Conservation (phyloP, 2,888 invertebrate genomes). For the Papilio elwesi region DNA sequence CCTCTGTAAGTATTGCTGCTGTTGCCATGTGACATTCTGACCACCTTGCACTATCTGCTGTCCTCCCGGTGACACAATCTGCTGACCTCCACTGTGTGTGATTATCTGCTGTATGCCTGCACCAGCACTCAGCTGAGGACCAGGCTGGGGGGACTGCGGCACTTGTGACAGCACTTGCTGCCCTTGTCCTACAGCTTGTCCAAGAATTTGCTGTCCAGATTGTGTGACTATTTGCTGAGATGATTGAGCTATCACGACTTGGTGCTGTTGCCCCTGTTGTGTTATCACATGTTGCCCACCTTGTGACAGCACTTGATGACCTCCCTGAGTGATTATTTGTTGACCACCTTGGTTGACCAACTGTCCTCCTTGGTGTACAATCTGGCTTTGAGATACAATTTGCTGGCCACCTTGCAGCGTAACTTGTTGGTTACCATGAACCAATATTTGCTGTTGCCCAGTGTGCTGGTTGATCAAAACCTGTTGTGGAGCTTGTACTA, state of each 20-base stretch:
- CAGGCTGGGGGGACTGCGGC: conserved; percentile 74
- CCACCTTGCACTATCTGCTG: conserved; percentile 77
- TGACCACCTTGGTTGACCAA: conserved; percentile 76
- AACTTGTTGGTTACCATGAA: conserved; percentile 80
- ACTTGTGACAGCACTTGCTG: conserved; percentile 76
- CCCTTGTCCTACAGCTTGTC: conserved; percentile 70
- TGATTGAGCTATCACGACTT: conserved; percentile 78
- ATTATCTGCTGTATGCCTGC: conserved; percentile 82
- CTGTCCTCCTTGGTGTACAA: conserved; percentile 78
- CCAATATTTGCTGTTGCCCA: conserved; percentile 79
- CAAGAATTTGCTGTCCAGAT: conserved; percentile 77
- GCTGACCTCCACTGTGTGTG: conserved; percentile 78
- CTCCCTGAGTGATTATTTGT: conserved; percentile 73
- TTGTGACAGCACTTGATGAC: conserved; percentile 76
- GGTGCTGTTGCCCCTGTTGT: conserved; percentile 78
- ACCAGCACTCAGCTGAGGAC: conserved; percentile 60
- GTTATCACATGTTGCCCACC: conserved; percentile 80
- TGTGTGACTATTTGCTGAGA: conserved; percentile 80
- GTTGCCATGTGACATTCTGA: conserved; percentile 79
- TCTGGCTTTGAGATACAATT: conserved; percentile 76
- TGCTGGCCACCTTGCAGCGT: conserved; percentile 78
- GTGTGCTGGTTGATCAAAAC: conserved; percentile 79
- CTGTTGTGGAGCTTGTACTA: conserved; percentile 81
- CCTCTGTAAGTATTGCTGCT: conserved; percentile 78
- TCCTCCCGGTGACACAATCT: conserved; percentile 77